A percentile compares a stretch with the other conserved stretches of the same genome.
Conservation (phyloP, 2,797 vertebrate genomes). For the Cynopterus sphinx region DNA sequence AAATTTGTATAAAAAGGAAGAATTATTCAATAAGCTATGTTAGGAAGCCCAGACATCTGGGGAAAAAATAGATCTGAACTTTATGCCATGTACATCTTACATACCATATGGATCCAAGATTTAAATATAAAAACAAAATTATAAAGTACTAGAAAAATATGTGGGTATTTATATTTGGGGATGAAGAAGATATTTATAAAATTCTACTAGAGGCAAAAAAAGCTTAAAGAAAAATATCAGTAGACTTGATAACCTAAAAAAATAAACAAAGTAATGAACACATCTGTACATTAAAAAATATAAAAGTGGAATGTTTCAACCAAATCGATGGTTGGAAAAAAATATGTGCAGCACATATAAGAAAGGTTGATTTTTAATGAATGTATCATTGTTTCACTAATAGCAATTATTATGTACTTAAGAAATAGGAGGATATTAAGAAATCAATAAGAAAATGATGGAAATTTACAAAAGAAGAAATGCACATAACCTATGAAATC, state of each 20-base stretch:
- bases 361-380: conserved; percentile 27
- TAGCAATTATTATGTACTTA: not conserved
- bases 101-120: not conserved
- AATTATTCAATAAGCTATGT: conserved; percentile 12
- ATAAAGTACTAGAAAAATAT: conserved; percentile 7
- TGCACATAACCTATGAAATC: not conserved
- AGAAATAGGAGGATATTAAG: not conserved
- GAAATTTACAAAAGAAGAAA: not conserved
- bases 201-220: not conserved
- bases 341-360: not conserved
- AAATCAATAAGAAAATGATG: conserved; percentile 34
- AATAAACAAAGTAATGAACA: not conserved
- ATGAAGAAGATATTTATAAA: not conserved
- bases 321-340: conserved; percentile 30
- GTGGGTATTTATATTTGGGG: not conserved
- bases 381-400: not conserved
- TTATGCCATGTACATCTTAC: conserved; percentile 29
- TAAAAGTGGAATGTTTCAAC: not conserved
- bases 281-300: not conserved
- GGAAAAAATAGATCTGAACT: conserved; percentile 24
- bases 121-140: conserved; percentile 55
- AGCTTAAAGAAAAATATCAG: conserved; percentile 20
- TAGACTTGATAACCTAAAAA: not conserved
- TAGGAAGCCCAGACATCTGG: conserved; percentile 28
- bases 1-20: conserved; percentile 23